Conservation (phyloP, 2,113 vertebrate species). For the Capreolus pygargus region DNA sequence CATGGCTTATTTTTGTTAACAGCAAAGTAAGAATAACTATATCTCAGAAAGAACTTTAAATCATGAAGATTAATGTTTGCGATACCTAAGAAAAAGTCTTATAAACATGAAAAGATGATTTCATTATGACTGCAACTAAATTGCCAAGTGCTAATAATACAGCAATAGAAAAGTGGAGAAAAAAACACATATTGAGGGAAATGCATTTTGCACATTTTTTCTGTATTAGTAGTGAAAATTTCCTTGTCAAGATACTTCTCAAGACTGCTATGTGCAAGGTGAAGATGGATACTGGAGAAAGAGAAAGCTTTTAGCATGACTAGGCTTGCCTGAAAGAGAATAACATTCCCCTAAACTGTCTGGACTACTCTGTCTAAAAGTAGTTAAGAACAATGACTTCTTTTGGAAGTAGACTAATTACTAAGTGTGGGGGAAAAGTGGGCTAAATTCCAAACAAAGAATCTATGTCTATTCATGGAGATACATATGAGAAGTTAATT, state of each 20-base stretch:
- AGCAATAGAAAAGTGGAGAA: background rate
- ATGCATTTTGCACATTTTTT: background rate
- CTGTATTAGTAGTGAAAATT: background rate
- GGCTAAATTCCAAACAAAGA: background rate
- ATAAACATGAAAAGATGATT: background rate
- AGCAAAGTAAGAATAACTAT: background rate
- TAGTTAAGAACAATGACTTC: background rate
- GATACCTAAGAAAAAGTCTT: background rate
- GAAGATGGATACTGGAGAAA: background rate
- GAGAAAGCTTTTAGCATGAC: background rate
- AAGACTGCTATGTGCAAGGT: background rate
- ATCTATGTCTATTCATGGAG: background rate
- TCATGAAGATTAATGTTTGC: background rate
- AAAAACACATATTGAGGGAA: background rate
- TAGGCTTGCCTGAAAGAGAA: background rate
- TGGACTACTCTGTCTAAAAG: background rate
- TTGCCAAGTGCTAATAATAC: background rate
- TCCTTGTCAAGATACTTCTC: background rate
- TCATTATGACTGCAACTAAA: background rate
- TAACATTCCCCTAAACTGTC: background rate
- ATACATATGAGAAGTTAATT: background rate
- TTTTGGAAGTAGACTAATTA: background rate
- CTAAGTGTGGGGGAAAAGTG: background rate
- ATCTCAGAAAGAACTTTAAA: background rate
- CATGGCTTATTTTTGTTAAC: background rate